phyloP scores from a whole-genome alignment of 2,888 invertebrate genomes.

The Drosophila anceps region DNA sequence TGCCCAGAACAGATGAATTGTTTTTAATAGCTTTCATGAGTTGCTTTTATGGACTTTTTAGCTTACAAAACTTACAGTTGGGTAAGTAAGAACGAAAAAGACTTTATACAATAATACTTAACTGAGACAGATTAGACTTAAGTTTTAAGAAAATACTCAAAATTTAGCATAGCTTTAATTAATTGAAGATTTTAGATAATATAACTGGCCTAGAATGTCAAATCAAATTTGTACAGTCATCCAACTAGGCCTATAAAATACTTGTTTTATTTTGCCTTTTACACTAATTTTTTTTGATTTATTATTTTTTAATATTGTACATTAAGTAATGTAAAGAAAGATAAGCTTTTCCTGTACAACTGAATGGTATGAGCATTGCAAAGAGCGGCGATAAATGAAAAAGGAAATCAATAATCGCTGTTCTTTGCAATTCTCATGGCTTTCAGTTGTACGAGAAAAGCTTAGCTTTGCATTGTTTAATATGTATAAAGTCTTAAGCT shows the following conservation, averaged over 20 bases:
- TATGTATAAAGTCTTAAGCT: too few relatives aligned
- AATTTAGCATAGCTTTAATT: not conserved
- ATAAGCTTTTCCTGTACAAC: too few relatives aligned
- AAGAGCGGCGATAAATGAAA: too few relatives aligned
- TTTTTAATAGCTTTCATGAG: not conserved
- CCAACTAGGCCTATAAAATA: not conserved
- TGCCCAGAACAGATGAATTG: not conserved
- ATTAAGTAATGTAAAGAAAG: too few relatives aligned
- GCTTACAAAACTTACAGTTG: not conserved
- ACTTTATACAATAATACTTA: not conserved
- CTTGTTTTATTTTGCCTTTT: not conserved
- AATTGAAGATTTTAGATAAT: not conserved
- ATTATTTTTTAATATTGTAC: too few relatives aligned
- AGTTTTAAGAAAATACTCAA: not conserved
- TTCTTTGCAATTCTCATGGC: not conserved
- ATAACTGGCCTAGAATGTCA: not conserved
- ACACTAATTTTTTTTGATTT: too few relatives aligned
- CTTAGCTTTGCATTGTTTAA: too few relatives aligned
- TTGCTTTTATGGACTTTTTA: not conserved
- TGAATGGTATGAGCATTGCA: too few relatives aligned
- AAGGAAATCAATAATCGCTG: too few relatives aligned
- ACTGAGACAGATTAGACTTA: not conserved
- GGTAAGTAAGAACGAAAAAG: not conserved
- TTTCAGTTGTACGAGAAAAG: not conserved
- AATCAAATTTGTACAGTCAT: not conserved